Evolutionary conservation across 35 echinoderm and acorn worm genomes (phyloP).

Genomic region (Anneissia japonica): DNA sequence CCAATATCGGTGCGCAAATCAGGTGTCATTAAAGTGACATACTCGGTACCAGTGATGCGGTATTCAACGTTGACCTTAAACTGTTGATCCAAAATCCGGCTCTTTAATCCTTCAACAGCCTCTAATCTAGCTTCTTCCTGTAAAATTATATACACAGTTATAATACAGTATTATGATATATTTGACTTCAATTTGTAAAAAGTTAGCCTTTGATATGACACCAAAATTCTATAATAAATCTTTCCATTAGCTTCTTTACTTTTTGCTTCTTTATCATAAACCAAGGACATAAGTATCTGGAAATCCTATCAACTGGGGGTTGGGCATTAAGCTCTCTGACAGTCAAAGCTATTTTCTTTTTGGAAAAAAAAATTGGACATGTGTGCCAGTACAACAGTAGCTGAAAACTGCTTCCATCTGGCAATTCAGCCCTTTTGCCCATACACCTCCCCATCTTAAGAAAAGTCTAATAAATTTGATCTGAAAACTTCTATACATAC

Average conservation of each 20-base stretch:
- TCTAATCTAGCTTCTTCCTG: conserved; percentile 76
- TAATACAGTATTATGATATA: too few species aligned
- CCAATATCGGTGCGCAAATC: conserved; percentile 64
- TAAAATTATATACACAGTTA: too few species aligned
- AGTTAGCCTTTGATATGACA: too few species aligned
- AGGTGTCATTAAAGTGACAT: conserved; percentile 62
- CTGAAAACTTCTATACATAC: conserved; percentile 41
- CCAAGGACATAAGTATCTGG: too few species aligned
- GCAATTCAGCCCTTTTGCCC: neutral
- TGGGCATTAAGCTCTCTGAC: too few species aligned
- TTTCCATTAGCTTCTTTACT: too few species aligned
- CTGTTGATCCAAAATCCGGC: conserved; percentile 56
- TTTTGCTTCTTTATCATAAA: too few species aligned
- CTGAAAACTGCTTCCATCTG: neutral
- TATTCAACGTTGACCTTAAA: conserved; percentile 84
- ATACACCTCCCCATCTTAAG: neutral
- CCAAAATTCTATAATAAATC: too few species aligned
- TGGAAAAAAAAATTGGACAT: neutral
- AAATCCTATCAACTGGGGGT: too few species aligned
- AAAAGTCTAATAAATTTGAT: too few species aligned
- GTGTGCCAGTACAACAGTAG: neutral
- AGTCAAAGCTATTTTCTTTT: neutral
- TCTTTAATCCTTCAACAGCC: conserved; percentile 49
- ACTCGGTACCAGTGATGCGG: conserved; percentile 43
- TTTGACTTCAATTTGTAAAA: too few species aligned